Conservation (phyloP, 1,140 invertebrate species). For the Polypedilum vanderplanki region DNA sequence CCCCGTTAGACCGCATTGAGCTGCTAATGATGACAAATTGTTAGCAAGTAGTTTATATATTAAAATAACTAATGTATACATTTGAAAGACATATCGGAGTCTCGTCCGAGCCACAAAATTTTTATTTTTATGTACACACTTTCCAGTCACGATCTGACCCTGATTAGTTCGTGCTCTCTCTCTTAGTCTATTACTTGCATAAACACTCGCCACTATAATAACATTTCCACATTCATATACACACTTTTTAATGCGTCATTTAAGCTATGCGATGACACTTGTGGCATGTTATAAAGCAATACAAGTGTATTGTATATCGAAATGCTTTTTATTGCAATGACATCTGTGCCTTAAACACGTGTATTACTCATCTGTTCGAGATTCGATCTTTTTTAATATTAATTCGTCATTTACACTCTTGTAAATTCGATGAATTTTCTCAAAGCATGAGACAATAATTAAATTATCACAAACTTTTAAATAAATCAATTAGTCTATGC, state of each 20-base stretch:
- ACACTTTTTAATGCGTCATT: background rate
- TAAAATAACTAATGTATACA: background rate
- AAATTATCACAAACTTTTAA: background rate
- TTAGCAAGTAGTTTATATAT: background rate
- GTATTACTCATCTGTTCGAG: background rate
- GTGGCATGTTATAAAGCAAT: background rate
- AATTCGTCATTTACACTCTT: background rate
- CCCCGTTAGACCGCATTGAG: too few relatives aligned
- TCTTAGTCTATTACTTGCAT: background rate
- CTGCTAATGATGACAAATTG: background rate
- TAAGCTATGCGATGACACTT: background rate
- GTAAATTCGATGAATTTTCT: slow-evolving; percentile 4
- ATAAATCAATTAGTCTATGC: background rate
- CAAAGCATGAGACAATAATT: background rate
- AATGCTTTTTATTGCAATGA: background rate
- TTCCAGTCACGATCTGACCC: background rate
- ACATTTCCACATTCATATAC: background rate
- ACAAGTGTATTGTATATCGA: background rate
- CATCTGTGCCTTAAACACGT: background rate
- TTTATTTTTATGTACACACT: background rate
- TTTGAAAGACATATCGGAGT: background rate
- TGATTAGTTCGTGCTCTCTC: background rate
- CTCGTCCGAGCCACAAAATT: background rate
- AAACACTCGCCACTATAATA: background rate
- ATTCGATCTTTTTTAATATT: background rate